Base-by-base conservation (phyloP, 2,113 vertebrate species). In the Stomatorhinus ivindoensis region DNA sequence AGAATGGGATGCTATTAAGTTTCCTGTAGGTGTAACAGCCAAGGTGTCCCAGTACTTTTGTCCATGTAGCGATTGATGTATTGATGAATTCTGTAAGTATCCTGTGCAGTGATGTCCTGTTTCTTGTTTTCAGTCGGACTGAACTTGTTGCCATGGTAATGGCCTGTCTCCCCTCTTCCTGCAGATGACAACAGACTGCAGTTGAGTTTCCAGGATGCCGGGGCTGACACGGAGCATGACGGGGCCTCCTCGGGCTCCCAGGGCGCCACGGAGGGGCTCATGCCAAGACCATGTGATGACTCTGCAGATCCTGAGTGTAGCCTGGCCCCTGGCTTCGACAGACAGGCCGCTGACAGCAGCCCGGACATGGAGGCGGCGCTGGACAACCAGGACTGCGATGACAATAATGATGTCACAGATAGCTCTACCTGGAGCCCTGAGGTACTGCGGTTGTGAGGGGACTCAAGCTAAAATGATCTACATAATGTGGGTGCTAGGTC, bases 381-480 rank as follows among this genome's bases (percentile, higher is more conserved):
- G 88, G 95, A 94, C 88, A 93, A 87, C 50, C 95, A 93, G 47
- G 94, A 93, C 47, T 93, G 94, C 47, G 95, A 96, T 51, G 96
- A 96, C 92, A 95, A 93, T 89, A 95, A 95, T 0, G 96, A 96
- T 3, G 93, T 92, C 65, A 95, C 96, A 0, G 97, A 97, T 91
- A 97, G 95, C 93, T 97, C 96, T 0, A 93, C 94, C 24, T 98
- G 97, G 96, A 97, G 94, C 93, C 96, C 97, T 50, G 97, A 98
- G 97, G 98, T 98, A 96, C 90, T 89, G 88, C 89, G 73, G 58
- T 0, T 55, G 55, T 0, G 17, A 1, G 47, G 8, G 46, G 10
- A 24, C 21, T 35, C 15, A 42, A 39, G 51, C 89, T 90, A 90
- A 90, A 90, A 89, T 91, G 6, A 55, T 55, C 19, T 85, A 65